Conservation (phyloP, 2,113 vertebrate species). For the Rhipidura dahli region DNA sequence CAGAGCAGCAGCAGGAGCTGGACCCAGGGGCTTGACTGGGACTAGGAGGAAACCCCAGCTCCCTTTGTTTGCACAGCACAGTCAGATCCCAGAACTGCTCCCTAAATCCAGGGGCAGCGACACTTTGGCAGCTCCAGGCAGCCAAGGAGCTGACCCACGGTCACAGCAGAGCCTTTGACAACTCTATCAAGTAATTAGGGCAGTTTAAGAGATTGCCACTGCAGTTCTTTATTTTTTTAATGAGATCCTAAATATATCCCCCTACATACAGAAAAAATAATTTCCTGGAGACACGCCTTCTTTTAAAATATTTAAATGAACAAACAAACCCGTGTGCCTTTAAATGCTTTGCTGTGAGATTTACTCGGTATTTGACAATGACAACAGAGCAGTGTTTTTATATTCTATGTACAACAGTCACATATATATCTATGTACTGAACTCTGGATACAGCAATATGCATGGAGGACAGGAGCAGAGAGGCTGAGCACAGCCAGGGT, state of each 20-base stretch:
- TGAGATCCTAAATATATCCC: slow-evolving; percentile 67
- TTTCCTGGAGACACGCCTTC: slow-evolving; percentile 49
- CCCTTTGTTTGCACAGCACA: neutral
- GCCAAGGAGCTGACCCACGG: neutral
- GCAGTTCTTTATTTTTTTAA: slow-evolving; percentile 57
- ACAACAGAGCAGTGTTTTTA: neutral
- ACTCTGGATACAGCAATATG: neutral
- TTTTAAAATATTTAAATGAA: slow-evolving; percentile 42
- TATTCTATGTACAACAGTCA: slow-evolving; percentile 13
- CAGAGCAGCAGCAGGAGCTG: neutral
- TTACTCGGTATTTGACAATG: neutral
- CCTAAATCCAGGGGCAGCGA: neutral
- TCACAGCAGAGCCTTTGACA: neutral
- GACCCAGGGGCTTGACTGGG: neutral
- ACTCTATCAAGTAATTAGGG: neutral
- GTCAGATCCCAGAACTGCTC: neutral
- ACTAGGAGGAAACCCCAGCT: neutral
- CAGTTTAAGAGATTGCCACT: neutral
- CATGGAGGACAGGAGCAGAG: neutral
- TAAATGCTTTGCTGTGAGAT: neutral
- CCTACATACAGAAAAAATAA: slow-evolving; percentile 70
- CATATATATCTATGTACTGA: neutral
- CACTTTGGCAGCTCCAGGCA: neutral
- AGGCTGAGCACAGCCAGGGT: neutral
- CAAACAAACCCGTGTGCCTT: slow-evolving; percentile 45